Percentiles rank a stretch among this genome's conserved stretches.
phyloP scores from a whole-genome alignment of 1,140 invertebrate species.

The Andricus grossulariae region DNA sequence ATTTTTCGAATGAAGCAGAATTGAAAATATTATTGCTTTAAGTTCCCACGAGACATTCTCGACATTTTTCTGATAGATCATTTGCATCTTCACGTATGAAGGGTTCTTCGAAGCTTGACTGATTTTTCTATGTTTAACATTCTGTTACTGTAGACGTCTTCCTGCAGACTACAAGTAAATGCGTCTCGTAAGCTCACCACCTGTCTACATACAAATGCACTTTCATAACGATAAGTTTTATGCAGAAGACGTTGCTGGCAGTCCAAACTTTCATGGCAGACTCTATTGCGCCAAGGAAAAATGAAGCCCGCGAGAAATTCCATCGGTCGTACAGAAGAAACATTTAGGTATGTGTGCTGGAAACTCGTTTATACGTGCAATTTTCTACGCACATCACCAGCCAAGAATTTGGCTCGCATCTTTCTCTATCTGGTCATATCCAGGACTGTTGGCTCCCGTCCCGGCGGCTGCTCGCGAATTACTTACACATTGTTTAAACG shows the following conservation, averaged over 20 bases:
- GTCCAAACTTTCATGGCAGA: conserved; percentile 24
- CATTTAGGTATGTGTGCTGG: background rate
- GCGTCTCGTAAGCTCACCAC: conserved; percentile 13
- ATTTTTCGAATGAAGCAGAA: too few species aligned
- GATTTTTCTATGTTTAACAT: conserved; percentile 5
- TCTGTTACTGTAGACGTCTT: conserved; percentile 3
- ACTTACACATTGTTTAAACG: conserved; percentile 31
- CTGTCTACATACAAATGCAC: conserved; percentile 16
- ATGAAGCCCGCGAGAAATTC: conserved; percentile 21
- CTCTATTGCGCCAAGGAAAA: conserved; percentile 26
- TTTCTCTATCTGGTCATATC: conserved; percentile 2
- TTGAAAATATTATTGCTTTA: too few species aligned
- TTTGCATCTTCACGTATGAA: too few species aligned
- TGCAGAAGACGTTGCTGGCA: conserved; percentile 28
- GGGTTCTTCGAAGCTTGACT: background rate
- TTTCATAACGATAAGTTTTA: conserved; percentile 31
- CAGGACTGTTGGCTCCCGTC: conserved; percentile 19
- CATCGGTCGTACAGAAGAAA: conserved; percentile 3
- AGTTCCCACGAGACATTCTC: too few species aligned
- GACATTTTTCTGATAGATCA: too few species aligned
- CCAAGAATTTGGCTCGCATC: conserved; percentile 26
- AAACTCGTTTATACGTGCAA: background rate
- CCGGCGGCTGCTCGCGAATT: conserved; percentile 30
- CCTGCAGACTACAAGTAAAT: conserved; percentile 15
- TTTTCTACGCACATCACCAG: background rate